phyloP scores from a whole-genome alignment of 2,797 vertebrate species.

The Trematomus bernacchii region DNA sequence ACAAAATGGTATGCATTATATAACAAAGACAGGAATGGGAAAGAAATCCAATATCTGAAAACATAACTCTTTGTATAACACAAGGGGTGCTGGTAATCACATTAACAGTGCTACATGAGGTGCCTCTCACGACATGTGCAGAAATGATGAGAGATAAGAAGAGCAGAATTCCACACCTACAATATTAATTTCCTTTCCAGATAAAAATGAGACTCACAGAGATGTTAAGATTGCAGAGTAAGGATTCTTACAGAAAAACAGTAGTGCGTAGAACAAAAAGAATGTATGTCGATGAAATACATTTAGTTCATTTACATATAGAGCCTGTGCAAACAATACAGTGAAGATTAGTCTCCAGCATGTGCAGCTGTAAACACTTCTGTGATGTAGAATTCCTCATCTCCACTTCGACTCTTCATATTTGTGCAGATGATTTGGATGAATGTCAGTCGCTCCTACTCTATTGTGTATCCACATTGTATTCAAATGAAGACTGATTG shows the following conservation, averaged over 20 bases:
- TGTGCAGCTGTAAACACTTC: constrained; percentile 35
- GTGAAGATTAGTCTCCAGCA: constrained; percentile 46
- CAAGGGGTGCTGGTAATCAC: constrained; percentile 49
- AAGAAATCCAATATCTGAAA: constrained; percentile 41
- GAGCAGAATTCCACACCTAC: constrained; percentile 12
- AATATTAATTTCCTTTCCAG: constrained; percentile 24
- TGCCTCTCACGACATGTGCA: constrained; percentile 19
- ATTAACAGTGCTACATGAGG: constrained; percentile 37
- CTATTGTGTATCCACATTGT: constrained; percentile 20
- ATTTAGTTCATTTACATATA: constrained; percentile 39
- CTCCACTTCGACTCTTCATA: not conserved
- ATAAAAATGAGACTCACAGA: constrained; percentile 14
- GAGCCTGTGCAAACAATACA: constrained; percentile 42
- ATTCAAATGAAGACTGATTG: constrained; percentile 19
- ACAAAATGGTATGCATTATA: constrained; percentile 12
- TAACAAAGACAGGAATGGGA: constrained; percentile 25
- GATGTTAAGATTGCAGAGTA: not conserved
- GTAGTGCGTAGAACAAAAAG: not conserved
- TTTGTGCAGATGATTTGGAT: constrained; percentile 36
- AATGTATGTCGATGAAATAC: constrained; percentile 1
- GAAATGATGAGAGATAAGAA: constrained; percentile 31
- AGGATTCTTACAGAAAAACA: constrained; percentile 10
- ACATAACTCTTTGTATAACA: constrained; percentile 15
- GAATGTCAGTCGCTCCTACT: not conserved
- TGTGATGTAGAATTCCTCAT: constrained; percentile 16